Percentiles rank a stretch among this genome's conserved stretches.
phyloP scores from a whole-genome alignment of 2,113 vertebrate genomes.

The Halcyon malimbica region DNA sequence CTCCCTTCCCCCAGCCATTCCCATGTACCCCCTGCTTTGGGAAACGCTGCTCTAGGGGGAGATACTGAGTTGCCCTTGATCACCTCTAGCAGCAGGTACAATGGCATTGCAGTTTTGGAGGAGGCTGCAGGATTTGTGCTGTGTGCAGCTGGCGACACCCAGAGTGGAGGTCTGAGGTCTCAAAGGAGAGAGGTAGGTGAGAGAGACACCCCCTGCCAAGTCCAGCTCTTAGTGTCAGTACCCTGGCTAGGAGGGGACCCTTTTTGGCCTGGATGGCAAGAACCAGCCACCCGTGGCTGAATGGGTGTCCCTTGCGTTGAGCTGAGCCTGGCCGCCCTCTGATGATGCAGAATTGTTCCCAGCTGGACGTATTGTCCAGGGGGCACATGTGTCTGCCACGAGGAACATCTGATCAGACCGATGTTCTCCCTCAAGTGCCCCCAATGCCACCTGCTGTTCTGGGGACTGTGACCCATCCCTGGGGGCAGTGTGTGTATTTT shows the following conservation, averaged over 20 bases:
- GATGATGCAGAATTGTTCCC: neutral
- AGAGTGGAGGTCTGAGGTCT: conserved; percentile 76
- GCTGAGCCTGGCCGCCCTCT: neutral
- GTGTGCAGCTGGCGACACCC: conserved; percentile 74
- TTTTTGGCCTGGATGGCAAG: conserved; percentile 64
- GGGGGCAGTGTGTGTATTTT: conserved; percentile 36
- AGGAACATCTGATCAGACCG: neutral
- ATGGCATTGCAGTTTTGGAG: conserved; percentile 73
- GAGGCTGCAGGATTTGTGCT: conserved; percentile 77
- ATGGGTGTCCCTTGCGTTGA: neutral
- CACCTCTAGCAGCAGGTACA: conserved; percentile 77
- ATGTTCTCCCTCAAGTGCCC: conserved; percentile 39
- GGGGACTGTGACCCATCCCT: conserved; percentile 58
- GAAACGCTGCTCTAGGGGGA: conserved; percentile 63
- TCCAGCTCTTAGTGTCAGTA: conserved; percentile 55
- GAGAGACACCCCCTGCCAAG: conserved; percentile 63
- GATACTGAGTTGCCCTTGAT: conserved; percentile 75
- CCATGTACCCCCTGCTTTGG: conserved; percentile 63
- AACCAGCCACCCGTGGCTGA: conserved; percentile 46
- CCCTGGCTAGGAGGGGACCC: conserved; percentile 9
- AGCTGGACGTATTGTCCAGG: conserved; percentile 13
- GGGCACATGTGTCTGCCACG: neutral
- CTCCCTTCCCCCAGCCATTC: conserved; percentile 58
- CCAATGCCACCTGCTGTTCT: conserved; percentile 55
- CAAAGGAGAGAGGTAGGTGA: conserved; percentile 78